Evolutionary conservation across 2,888 invertebrate species (phyloP), one percentile per base, ranked within the genome.

Genomic region (Euzetes globulus): DNA sequence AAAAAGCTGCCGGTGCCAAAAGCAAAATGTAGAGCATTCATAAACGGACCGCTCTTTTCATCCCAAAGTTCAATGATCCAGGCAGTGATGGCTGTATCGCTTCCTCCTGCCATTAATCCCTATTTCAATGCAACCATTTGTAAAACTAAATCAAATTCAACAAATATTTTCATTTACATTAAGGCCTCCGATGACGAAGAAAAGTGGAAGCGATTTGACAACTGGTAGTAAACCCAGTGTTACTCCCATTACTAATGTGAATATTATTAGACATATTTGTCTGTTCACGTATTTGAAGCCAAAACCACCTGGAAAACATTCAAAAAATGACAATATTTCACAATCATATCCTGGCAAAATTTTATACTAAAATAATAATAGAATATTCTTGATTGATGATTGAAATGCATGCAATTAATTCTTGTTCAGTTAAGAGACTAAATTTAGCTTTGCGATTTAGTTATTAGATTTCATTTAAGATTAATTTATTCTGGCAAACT

Each of bases 61-160:
- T 70, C 70, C 70, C 70, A 70, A 15, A 70, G 13, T 25, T 70
- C 70, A 11, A 70, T 70, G 47, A 70, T 70, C 70, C 70, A 70
- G 11, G 70, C 70, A 0, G 41, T 70, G 15, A 70, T 70, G 22
- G 70, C 70, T 6, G 47, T 70, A 13, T 70, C 70, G 9, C 41
- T 41, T 41, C 45, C 41, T 0, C 70, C 70, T 1, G 70, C 45
- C 41, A 47, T 70, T 25, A 70, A 5, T 4, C 70, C 70, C 70
- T 60, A 60, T 13, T 70, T 45, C 13, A 70, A 7, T 17, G 9
- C 6, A 41, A 41, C n/a, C n/a, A n/a, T n/a, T n/a, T n/a, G n/a
- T n/a, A n/a, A 41, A 13, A 41, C 33, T 33, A 4, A 41, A 41
- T 41, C 7, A 9, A 41, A 25, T 47, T 47, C 3, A 68, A 68